Evolutionary conservation across 2,888 invertebrate species (phyloP).

Genomic region (Epirrita christyi): DNA sequence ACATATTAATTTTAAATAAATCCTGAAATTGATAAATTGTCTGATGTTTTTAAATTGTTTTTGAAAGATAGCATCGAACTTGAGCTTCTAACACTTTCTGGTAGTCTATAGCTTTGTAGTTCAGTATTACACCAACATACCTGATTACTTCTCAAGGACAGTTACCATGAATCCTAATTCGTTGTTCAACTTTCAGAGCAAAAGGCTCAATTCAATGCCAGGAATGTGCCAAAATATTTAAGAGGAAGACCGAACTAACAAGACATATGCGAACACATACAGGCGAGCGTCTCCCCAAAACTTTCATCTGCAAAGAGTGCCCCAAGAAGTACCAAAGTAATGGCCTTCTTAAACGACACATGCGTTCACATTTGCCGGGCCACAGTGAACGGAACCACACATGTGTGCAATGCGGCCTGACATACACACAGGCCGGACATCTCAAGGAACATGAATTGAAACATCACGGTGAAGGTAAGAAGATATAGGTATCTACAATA

Average conservation of each 20-base stretch:
- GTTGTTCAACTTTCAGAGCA: not conserved
- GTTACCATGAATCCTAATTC: too few species aligned
- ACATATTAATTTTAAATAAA: too few species aligned
- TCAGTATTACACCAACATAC: too few species aligned
- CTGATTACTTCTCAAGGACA: too few species aligned
- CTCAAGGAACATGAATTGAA: not conserved
- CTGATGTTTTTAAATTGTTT: too few species aligned
- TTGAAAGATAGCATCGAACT: too few species aligned
- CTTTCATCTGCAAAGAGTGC: not conserved
- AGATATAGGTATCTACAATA: not conserved
- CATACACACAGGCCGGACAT: not conserved
- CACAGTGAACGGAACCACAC: not conserved
- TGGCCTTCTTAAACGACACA: not conserved
- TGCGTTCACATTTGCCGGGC: not conserved
- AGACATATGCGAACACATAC: not conserved
- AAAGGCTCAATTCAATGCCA: not conserved
- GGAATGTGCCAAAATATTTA: not conserved
- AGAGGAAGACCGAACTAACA: not conserved
- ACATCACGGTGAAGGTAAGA: not conserved
- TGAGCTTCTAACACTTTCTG: too few species aligned
- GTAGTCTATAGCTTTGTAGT: too few species aligned
- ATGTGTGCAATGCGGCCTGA: not conserved
- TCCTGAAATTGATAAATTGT: too few species aligned
- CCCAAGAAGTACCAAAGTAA: not conserved
- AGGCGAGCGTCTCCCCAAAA: not conserved